Evolutionary conservation across 2,113 vertebrate genomes (phyloP), one percentile per base, ranked within the genome.

Genomic region (Hippocampus barbouri): DNA sequence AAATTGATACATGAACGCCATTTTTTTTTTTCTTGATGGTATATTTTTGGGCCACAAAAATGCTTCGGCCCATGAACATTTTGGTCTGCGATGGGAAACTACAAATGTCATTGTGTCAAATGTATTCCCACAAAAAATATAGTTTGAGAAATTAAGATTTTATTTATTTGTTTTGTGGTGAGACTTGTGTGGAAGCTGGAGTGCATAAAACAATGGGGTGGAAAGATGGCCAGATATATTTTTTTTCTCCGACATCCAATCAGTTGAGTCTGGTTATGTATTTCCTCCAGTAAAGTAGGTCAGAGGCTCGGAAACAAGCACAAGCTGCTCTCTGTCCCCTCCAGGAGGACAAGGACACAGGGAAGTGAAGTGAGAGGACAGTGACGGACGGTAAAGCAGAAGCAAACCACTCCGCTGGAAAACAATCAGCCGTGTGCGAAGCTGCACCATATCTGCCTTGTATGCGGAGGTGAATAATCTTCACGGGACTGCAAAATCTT

Each of bases 301-400:
- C 85, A 88, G 71, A 74, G 75, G 72, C 61, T 69, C 69, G 73
- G 73, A 77, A 78, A 90, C 86, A 89, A 83, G 79, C 78, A 90
- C 86, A 89, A 83, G 79, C 78, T 69, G 74, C 74, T 85, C 87
- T 83, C 87, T 89, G 89, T 90, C 79, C 74, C 70, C 73, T 81
- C 56, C n/a, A 25, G 74, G 82, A 81, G 81, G 72, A 84, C 72
- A 69, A 76, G 66, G 76, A 77, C 74, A 78, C 74, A 74, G 71
- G 71, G 72, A 78, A 74, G 75, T 80, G 72, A 74, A 82, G 71
- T 71, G 51, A 81, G 73, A 74, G 74, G 61, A 70, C 56, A 34
- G 69, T 47, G 65, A 74, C 70, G 73, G 65, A 74, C 70, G 73
- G 68, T 57, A 81, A 73, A 78, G 53, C 73, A 71, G 77, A 69